Conservation (phyloP, 2,113 vertebrate species). For the Fukomys damarensis region DNA sequence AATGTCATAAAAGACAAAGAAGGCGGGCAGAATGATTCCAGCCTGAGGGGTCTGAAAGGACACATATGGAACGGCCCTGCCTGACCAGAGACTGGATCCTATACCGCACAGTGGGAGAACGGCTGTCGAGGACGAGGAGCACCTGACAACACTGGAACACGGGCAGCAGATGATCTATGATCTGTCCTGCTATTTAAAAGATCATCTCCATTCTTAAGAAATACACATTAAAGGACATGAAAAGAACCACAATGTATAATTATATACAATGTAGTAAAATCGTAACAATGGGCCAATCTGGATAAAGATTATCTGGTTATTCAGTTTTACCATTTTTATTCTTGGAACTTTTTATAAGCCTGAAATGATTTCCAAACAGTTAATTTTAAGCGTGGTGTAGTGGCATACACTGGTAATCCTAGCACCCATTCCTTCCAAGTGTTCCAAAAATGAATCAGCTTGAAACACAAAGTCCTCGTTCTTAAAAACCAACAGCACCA, state of each 20-base stretch:
- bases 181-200: background rate
- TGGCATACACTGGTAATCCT: background rate
- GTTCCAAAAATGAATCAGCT: constrained; percentile 65
- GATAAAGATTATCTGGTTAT: background rate
- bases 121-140: background rate
- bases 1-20: background rate
- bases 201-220: background rate
- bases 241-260: background rate
- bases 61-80: background rate
- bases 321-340: constrained; percentile 24
- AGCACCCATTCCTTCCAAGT: background rate
- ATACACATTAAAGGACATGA: background rate
- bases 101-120: background rate
- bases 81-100: background rate
- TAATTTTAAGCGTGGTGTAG: background rate
- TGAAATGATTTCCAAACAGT: constrained; percentile 51
- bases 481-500: constrained; percentile 48
- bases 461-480: constrained; percentile 66
- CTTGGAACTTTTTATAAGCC: background rate
- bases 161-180: background rate
- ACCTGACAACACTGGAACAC: background rate
- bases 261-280: background rate
- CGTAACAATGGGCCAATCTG: background rate
- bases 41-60: background rate
- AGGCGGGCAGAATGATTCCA: background rate